Conservation (phyloP, 2,113 vertebrate genomes). For the Gnathonemus longibarbis region DNA sequence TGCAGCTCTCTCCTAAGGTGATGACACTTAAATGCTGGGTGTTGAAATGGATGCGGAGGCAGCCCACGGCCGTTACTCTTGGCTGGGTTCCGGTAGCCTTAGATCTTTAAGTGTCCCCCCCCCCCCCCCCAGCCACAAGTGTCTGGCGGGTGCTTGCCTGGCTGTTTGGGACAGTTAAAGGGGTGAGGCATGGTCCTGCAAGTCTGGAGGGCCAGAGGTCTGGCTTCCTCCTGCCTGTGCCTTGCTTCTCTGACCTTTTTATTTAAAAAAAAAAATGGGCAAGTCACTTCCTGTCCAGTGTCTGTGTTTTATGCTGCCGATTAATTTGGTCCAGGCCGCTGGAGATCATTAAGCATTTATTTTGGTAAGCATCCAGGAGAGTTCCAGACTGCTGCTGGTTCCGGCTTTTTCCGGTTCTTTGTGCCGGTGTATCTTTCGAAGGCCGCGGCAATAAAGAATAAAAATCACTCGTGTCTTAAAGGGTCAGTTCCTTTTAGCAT, state of each 20-base stretch:
- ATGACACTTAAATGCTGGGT: neutral
- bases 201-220: neutral
- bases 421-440: neutral
- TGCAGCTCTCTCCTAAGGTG: neutral
- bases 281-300: conserved; percentile 22
- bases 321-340: conserved; percentile 19
- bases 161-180: neutral
- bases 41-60: neutral
- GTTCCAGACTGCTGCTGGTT: neutral
- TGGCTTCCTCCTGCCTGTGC: neutral
- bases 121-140: neutral
- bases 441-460: neutral
- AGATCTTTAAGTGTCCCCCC: neutral
- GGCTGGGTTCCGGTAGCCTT: neutral
- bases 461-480: neutral
- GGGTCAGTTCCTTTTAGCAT: neutral
- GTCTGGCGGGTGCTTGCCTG: neutral
- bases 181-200: neutral
- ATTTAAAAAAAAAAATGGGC: neutral
- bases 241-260: neutral
- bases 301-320: conserved; percentile 15
- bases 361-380: neutral
- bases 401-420: neutral
- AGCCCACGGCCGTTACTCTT: neutral
- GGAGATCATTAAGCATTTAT: conserved; percentile 20